Percentiles rank a stretch among this genome's conserved stretches.
These are phyloP conservation scores for Thaumatotibia leucotreta DNA, from an alignment of 1,140 invertebrate genomes.

Conservation along the genomic window DNA sequence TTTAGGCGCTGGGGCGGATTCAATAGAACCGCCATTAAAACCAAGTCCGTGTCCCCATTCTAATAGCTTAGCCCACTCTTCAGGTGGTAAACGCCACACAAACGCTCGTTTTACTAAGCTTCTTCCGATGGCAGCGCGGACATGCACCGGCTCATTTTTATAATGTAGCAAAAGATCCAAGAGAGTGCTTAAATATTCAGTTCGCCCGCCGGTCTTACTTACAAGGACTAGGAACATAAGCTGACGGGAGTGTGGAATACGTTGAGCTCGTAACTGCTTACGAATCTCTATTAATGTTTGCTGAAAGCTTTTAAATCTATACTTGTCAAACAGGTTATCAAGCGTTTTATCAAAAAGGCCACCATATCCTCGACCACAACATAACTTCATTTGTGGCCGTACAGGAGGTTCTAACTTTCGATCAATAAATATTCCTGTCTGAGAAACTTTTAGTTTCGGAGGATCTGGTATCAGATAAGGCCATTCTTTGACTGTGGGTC, in stretches of 20 bases:
- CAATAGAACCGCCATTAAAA: constrained; percentile 41
- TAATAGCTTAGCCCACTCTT: too few species aligned
- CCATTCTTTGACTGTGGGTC: constrained; percentile 23
- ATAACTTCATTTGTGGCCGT: too few species aligned
- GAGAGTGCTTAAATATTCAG: constrained; percentile 32
- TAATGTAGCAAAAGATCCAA: constrained; percentile 32
- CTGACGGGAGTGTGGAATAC: constrained; percentile 35
- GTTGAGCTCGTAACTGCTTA: constrained; percentile 31
- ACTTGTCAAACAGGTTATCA: constrained; percentile 35
- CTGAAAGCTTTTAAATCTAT: too few species aligned
- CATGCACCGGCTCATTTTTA: constrained; percentile 39
- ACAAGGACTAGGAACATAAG: constrained; percentile 49
- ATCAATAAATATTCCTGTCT: background rate
- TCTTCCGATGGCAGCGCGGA: constrained; percentile 44
- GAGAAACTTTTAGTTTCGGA: background rate
- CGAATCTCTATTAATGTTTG: constrained; percentile 41
- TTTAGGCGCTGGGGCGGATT: too few species aligned
- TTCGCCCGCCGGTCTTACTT: too few species aligned
- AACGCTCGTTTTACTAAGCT: too few species aligned
- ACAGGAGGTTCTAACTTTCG: too few species aligned
- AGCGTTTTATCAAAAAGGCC: too few species aligned
- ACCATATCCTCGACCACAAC: background rate
- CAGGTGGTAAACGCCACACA: too few species aligned
- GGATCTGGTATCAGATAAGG: constrained; percentile 17
- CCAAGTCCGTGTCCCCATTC: too few species aligned